Evolutionary conservation across 2,113 vertebrate genomes (phyloP), one percentile per base, ranked within the genome.

Genomic region (Trogon surrucura): DNA sequence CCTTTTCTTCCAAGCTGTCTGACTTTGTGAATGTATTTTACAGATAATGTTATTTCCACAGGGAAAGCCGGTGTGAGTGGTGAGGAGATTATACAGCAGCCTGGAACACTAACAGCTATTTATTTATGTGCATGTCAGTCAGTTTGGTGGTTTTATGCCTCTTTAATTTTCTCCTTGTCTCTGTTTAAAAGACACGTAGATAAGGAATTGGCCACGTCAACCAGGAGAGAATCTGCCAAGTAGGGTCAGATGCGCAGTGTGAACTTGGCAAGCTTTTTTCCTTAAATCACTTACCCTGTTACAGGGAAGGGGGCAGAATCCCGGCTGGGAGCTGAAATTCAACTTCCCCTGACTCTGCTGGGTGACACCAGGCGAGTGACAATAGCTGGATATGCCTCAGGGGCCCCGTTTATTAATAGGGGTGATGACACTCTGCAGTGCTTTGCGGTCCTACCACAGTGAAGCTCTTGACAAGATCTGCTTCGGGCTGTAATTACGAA

Each of bases 81-180:
- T 34, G 26, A 90, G 81, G 53, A 92, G 85, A 36, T 82, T 70
- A 50, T 19, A 34, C 34, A 62, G 69, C 73, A 89, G 81, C 60
- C 47, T 1, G 0, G 47, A 93, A 73, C 71, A 47, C 88, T 77
- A 80, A 45, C 62, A 88, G 77, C 60, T 85, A 20, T 79, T 93
- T 87, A 84, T 61, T 89, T 81, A 26, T 0, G 17, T 56, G 32
- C 29, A 0, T 58, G 66, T 72, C 70, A 71, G 21, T 88, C 72
- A 45, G 5, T 51, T 45, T 65, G 53, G 30, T 82, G 74, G 0
- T 82, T 93, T 70, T 90, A 56, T 53, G 58, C n/a, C 77, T 69
- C 75, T 87, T 72, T 72, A 82, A 85, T 92, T 95, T 91, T 89
- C 70, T 84, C 22, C 32, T 79, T 72, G 62, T 65, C 67, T 88